Conservation (phyloP, 2,888 invertebrate genomes). For the Philereme vetulata region DNA sequence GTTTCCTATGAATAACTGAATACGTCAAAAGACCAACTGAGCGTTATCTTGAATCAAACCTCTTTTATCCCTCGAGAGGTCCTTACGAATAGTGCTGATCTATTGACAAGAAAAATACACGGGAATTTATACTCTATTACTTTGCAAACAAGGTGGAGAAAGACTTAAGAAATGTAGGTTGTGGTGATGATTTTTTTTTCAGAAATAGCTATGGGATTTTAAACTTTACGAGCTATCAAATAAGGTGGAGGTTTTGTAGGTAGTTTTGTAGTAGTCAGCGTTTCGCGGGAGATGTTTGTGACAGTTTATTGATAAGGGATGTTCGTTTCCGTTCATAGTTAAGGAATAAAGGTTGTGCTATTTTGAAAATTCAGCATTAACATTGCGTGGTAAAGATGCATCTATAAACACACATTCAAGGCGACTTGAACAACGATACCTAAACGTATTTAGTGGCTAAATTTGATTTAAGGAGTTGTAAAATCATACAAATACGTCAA, state of each 20-base stretch:
- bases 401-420: too few relatives aligned
- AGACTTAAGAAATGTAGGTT: not conserved
- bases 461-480: too few relatives aligned
- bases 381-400: too few relatives aligned
- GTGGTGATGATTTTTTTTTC: constrained; percentile 32
- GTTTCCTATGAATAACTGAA: constrained; percentile 73
- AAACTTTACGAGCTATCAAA: not conserved
- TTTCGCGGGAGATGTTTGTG: constrained; percentile 18
- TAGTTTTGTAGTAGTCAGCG: constrained; percentile 25
- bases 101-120: constrained; percentile 11
- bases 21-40: constrained; percentile 59
- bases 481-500: too few relatives aligned
- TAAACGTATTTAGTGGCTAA: too few relatives aligned
- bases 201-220: constrained; percentile 4
- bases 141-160: not conserved
- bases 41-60: constrained; percentile 65
- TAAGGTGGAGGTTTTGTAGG: constrained; percentile 2
- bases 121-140: constrained; percentile 3
- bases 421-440: too few relatives aligned
- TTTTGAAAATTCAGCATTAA: constrained; percentile 4
- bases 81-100: constrained; percentile 42
- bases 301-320: constrained; percentile 23
- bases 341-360: constrained; percentile 14
- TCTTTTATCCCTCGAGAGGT: constrained; percentile 48
- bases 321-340: constrained; percentile 23